Evolutionary conservation across 2,888 invertebrate genomes (phyloP), one percentile per base, ranked within the genome.

Genomic region (Gerosis bhagava): DNA sequence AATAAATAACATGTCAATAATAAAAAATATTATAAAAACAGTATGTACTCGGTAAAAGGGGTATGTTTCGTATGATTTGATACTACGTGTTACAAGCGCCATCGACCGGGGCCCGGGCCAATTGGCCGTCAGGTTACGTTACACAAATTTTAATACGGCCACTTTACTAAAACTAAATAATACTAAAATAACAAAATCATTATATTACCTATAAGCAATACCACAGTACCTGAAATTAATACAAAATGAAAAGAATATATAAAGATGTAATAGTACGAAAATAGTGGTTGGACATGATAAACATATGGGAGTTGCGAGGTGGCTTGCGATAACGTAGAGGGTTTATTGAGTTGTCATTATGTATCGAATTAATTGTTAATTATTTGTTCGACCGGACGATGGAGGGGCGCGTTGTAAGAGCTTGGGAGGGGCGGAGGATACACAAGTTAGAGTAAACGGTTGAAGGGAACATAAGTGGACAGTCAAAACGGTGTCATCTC

Each of bases 131-230:
- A 52, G 51, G 58, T 52, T 57, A 54, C 56, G 49, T 53, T 49
- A 54, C 52, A 62, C 61, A 64, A 28, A 19, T 22, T 60, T 66
- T 60, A 66, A 62, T 66, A 73, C 73, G 73, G 73, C 75, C 76
- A 71, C 68, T 68, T 66, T 66, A 64, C 64, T 65, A 71, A 65
- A 57, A 43, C 34, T 34, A 19, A 26, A 42, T 34, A 43, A 42
- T n/a, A n/a, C n/a, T n/a, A n/a, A n/a, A 35, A 28, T 22, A 36
- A 44, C 61, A 60, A 74, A 70, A 72, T 70, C 68, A 72, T 73
- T 76, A 71, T 75, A 77, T 77, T 80, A 82, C 81, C 80, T 73
- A 70, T 83, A 84, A 86, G 84, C 83, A 86, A 84, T 86, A 86
- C 82, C 80, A 77, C 78, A 79, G 86, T 86, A 86, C 84, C 86